These are phyloP conservation scores for Capricornis sumatraensis DNA, from an alignment of 2,113 vertebrate genomes.

Conservation along the genomic window DNA sequence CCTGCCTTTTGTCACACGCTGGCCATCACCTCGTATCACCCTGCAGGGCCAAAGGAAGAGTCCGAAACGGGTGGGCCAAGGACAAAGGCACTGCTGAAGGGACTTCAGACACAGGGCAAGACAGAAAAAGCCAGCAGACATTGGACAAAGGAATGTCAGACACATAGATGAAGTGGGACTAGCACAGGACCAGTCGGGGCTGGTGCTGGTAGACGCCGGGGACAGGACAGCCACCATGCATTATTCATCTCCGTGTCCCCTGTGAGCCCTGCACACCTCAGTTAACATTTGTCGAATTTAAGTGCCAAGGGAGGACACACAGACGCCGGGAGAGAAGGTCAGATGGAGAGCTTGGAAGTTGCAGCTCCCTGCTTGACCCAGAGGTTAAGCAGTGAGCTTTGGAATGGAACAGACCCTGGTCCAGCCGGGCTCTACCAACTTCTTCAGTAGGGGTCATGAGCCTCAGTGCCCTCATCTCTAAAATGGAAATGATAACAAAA, in stretches of 20 bases:
- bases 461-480: neutral
- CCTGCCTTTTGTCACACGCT: neutral
- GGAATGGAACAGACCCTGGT: neutral
- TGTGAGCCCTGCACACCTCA: constrained; percentile 6
- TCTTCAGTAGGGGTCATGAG: neutral
- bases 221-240: neutral
- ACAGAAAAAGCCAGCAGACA: neutral
- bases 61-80: neutral
- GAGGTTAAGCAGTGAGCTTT: neutral
- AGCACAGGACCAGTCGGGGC: neutral
- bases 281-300: neutral
- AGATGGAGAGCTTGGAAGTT: neutral
- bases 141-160: neutral
- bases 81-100: neutral
- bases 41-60: neutral
- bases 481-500: neutral
- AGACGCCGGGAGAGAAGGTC: neutral
- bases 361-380: neutral
- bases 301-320: neutral
- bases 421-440: neutral
- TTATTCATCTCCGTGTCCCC: constrained; percentile 11
- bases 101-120: neutral
- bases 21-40: neutral
- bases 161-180: neutral
- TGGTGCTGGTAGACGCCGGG: neutral